Percentiles rank a stretch among this genome's conserved stretches.
Evolutionary conservation across 2,888 invertebrate species (phyloP).

Genomic region (Rhorus exstirpatorius): DNA sequence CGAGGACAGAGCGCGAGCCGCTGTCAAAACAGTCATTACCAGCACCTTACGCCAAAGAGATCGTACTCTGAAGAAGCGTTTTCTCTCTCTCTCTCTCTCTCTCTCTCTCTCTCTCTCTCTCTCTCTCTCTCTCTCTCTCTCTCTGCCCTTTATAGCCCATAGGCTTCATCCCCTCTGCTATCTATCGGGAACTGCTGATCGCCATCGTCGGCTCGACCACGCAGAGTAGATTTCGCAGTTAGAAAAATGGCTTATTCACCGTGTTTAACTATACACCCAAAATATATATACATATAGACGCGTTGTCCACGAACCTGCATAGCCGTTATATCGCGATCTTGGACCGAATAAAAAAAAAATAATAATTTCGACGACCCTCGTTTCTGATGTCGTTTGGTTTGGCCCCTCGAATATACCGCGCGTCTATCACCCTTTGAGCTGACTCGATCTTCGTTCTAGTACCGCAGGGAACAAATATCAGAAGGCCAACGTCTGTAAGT

Average conservation of each 20-base stretch:
- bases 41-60: constrained; percentile 64
- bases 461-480: constrained; percentile 62
- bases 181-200: constrained; percentile 51
- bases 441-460: constrained; percentile 53
- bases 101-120: constrained; percentile 35
- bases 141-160: constrained; percentile 12
- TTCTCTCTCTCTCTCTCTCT: constrained; percentile 35
- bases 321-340: constrained; percentile 17
- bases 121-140: constrained; percentile 36
- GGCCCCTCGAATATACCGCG: constrained; percentile 4
- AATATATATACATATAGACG: constrained; percentile 1
- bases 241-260: constrained; percentile 59
- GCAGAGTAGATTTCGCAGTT: neutral
- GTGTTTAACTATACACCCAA: constrained; percentile 47
- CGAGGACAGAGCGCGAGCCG: constrained; percentile 73
- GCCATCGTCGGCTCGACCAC: constrained; percentile 17
- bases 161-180: constrained; percentile 4
- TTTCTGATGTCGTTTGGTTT: neutral
- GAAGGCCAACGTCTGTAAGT: constrained; percentile 66
- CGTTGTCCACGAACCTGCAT: neutral
- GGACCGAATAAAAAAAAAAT: constrained; percentile 9
- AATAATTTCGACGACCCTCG: constrained; percentile 14
- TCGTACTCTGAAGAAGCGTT: constrained; percentile 39
- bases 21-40: constrained; percentile 84
- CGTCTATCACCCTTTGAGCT: constrained; percentile 52